These are phyloP conservation scores for Macquaria ambigua DNA, from an alignment of 2,113 vertebrate species.

Conservation along the genomic window DNA sequence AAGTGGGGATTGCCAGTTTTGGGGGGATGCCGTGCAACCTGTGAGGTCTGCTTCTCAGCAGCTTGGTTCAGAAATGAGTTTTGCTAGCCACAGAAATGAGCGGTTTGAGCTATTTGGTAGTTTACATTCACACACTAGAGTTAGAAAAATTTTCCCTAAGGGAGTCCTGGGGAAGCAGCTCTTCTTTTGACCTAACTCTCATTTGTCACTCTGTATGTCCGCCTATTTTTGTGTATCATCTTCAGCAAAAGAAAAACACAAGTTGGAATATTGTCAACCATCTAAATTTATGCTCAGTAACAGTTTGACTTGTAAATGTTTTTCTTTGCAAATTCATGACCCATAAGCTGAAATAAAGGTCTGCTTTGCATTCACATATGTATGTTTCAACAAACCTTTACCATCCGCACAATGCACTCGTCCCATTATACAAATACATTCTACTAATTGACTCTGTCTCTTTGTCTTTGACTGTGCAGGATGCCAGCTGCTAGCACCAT, in stretches of 20 bases:
- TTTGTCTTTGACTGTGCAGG: conserved; percentile 77
- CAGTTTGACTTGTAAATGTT: conserved; percentile 14
- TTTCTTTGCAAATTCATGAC: neutral
- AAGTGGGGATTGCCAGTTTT: conserved; percentile 35
- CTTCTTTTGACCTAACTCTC: conserved; percentile 26
- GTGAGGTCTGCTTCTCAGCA: conserved; percentile 46
- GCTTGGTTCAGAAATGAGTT: conserved; percentile 16
- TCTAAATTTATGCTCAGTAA: neutral
- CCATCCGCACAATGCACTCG: neutral
- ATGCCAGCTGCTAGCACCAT: conserved; percentile 92
- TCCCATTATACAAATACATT: neutral
- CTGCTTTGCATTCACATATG: neutral
- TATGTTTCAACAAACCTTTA: neutral
- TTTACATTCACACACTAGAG: conserved; percentile 35
- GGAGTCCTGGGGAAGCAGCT: conserved; percentile 19
- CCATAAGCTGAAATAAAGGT: neutral
- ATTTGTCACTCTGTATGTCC: conserved; percentile 11
- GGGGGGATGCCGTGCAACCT: conserved; percentile 18
- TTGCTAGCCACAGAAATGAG: conserved; percentile 11
- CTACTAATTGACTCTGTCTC: conserved; percentile 5
- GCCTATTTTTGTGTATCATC: conserved; percentile 8
- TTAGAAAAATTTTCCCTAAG: neutral
- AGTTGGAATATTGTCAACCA: conserved; percentile 9
- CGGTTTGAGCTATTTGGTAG: conserved; percentile 32
- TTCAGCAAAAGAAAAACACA: neutral